Evolutionary conservation across 2,888 invertebrate genomes (phyloP).

Genomic region (Opisthograptis luteolata): DNA sequence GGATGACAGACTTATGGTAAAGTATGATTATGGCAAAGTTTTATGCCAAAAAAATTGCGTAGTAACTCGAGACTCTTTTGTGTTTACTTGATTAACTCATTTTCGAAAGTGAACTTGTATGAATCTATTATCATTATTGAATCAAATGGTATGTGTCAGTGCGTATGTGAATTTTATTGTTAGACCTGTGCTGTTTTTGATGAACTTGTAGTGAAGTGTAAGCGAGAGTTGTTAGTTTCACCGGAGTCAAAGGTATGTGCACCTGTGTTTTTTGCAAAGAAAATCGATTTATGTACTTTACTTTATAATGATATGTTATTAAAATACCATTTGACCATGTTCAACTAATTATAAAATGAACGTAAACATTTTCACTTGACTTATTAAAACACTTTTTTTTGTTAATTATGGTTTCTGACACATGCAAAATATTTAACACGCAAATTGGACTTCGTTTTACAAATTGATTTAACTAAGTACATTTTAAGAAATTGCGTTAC

Average conservation of each 20-base stretch:
- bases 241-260: slow-evolving; percentile 35
- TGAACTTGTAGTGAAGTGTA: slow-evolving; percentile 31
- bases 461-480: too few species aligned
- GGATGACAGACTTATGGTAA: slow-evolving; percentile 34
- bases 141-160: slow-evolving; percentile 22
- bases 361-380: not conserved
- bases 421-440: too few species aligned
- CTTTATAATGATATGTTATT: not conserved
- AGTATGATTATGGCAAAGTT: slow-evolving; percentile 31
- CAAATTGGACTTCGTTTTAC: too few species aligned
- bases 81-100: slow-evolving; percentile 15
- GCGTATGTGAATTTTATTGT: slow-evolving; percentile 32
- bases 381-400: not conserved
- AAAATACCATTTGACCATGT: not conserved
- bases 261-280: slow-evolving; percentile 28
- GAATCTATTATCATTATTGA: slow-evolving; percentile 16
- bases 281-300: not conserved
- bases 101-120: slow-evolving; percentile 32
- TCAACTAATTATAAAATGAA: not conserved
- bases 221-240: slow-evolving; percentile 30
- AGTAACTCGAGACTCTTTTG: slow-evolving; percentile 5
- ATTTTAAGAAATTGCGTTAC: too few species aligned
- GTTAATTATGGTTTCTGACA: too few species aligned
- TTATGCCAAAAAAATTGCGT: not conserved
- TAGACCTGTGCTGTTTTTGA: slow-evolving; percentile 34